A percentile compares a stretch with the other conserved stretches of the same genome.
phyloP scores from a whole-genome alignment of 2,797 vertebrate genomes.

The Urophycis tenuis region DNA sequence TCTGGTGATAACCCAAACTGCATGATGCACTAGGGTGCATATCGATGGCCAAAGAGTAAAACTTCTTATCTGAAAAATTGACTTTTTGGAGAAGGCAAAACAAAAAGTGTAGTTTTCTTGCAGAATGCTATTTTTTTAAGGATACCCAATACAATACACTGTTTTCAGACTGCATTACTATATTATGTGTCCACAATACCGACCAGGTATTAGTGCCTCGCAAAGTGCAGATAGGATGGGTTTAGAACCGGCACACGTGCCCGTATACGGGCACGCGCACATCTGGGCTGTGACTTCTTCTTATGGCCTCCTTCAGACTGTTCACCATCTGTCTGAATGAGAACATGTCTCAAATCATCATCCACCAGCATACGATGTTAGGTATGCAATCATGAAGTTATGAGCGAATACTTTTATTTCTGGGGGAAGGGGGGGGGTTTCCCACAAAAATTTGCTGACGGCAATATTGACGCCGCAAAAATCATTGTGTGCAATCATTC shows the following conservation, averaged over 20 bases:
- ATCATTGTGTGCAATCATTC: background rate
- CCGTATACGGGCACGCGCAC: conserved; percentile 31
- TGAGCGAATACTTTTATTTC: background rate
- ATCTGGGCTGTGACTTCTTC: conserved; percentile 17
- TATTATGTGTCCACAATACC: too few species aligned
- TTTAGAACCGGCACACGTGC: too few species aligned
- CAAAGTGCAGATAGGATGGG: too few species aligned
- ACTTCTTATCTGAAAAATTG: too few species aligned
- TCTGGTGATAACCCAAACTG: background rate
- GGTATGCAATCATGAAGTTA: background rate
- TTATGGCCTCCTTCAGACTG: background rate
- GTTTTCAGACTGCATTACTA: too few species aligned
- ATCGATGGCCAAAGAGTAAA: too few species aligned
- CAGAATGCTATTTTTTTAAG: too few species aligned
- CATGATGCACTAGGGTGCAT: background rate
- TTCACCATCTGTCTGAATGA: background rate
- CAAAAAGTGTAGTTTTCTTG: too few species aligned
- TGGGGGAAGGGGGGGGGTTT: too few species aligned
- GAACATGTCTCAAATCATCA: background rate
- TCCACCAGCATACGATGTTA: background rate
- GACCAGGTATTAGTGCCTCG: too few species aligned
- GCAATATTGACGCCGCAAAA: background rate
- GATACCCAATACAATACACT: too few species aligned
- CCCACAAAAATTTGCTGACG: background rate
- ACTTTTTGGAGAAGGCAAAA: too few species aligned